phyloP scores from a whole-genome alignment of 2,797 vertebrate genomes.

The Hydrophis major region DNA sequence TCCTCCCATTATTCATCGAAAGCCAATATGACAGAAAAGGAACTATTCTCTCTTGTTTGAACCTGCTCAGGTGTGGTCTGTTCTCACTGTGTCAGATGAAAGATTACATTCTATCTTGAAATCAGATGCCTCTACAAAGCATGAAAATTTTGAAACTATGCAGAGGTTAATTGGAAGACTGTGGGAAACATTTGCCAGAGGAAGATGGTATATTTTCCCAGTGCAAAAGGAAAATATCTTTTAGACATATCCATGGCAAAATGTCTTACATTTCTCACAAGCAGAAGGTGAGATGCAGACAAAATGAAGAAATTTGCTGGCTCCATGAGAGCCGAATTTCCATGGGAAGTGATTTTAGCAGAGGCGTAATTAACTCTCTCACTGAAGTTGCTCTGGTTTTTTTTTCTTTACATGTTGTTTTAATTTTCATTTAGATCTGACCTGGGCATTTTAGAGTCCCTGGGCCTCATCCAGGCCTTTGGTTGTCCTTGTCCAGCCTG shows the following conservation, averaged over 20 bases:
- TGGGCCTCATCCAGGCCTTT: not conserved
- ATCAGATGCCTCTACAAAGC: slow-evolving; percentile 14
- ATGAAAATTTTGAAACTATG: not conserved
- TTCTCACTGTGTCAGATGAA: slow-evolving; percentile 5
- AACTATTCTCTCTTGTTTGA: slow-evolving; percentile 13
- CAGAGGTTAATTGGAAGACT: not conserved
- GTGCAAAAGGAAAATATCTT: not conserved
- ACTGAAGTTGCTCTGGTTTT: not conserved
- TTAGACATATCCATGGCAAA: not conserved
- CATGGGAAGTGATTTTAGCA: not conserved
- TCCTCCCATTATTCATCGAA: slow-evolving; percentile 11
- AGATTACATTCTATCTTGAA: slow-evolving; percentile 30
- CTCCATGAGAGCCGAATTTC: not conserved
- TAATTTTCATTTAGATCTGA: not conserved
- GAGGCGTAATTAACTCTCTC: not conserved
- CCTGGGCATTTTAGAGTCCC: not conserved
- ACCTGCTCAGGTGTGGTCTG: slow-evolving; percentile 31
- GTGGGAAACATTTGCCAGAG: slow-evolving; percentile 6
- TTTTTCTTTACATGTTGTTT: not conserved
- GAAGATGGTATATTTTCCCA: not conserved
- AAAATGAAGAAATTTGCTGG: not conserved
- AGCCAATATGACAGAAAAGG: not conserved
- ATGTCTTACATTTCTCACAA: not conserved
- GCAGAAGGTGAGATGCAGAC: not conserved
- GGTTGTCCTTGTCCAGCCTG: accelerated